Percentiles rank a stretch among this genome's conserved stretches.
Conservation (phyloP, 2,888 invertebrate genomes). For the Allacma fusca region DNA sequence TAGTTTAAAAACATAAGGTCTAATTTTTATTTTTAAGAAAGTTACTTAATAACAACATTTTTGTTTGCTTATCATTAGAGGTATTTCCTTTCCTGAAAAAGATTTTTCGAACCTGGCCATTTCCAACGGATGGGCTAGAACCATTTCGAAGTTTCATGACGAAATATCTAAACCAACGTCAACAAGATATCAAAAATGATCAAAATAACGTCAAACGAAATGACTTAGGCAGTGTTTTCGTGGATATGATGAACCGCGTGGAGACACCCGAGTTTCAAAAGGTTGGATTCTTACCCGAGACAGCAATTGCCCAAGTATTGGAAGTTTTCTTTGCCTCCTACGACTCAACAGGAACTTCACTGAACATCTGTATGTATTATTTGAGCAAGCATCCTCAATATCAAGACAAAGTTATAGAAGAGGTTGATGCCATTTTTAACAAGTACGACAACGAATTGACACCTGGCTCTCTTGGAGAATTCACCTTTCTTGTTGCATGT, state of each 20-base stretch:
- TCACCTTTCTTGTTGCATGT: constrained; percentile 50
- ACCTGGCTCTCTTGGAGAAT: constrained; percentile 49
- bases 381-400: constrained; percentile 48
- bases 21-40: background rate
- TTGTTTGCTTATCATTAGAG: no score
- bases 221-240: constrained; percentile 50
- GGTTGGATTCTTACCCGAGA: constrained; percentile 51
- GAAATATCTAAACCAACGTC: constrained; percentile 44
- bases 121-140: constrained; percentile 37
- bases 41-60: background rate
- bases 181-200: background rate
- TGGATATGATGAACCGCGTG: constrained; percentile 45
- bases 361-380: constrained; percentile 44
- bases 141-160: constrained; percentile 16
- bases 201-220: constrained; percentile 36
- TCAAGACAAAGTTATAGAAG: constrained; percentile 46
- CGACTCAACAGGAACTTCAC: constrained; percentile 46
- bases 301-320: constrained; percentile 56
- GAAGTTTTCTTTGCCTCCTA: constrained; percentile 60
- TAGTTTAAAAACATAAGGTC: no score
- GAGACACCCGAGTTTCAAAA: constrained; percentile 45
- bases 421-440: constrained; percentile 48
- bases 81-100: constrained; percentile 42
- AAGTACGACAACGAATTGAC: constrained; percentile 51
- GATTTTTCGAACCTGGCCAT: constrained; percentile 48